These are phyloP conservation scores for Polia nebulosa DNA, from an alignment of 2,888 invertebrate species.

Conservation along the genomic window DNA sequence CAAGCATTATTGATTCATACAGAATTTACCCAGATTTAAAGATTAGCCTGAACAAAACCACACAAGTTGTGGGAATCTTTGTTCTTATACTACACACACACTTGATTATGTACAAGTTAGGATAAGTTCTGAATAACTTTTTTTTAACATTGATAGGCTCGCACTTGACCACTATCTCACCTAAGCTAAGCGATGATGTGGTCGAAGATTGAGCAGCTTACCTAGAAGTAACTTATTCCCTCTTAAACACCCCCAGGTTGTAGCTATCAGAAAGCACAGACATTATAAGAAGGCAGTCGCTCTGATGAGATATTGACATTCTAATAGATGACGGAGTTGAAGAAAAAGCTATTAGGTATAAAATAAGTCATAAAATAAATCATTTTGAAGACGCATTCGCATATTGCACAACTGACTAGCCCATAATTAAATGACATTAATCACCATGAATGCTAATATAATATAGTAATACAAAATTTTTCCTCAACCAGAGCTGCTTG, in stretches of 20 bases:
- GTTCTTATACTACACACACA: not conserved
- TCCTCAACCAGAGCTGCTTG: not conserved
- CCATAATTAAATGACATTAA: not conserved
- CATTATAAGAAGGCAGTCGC: not conserved
- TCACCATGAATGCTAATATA: conserved; percentile 12
- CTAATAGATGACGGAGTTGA: not conserved
- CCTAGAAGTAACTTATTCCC: no score
- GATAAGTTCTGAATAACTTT: not conserved
- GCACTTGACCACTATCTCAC: no score
- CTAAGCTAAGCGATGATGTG: no score
- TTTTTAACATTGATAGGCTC: no score
- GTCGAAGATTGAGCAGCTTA: no score
- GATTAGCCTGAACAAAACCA: conserved; percentile 25
- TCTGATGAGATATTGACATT: not conserved
- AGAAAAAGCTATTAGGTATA: not conserved
- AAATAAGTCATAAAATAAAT: not conserved
- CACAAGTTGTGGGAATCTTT: conserved; percentile 12
- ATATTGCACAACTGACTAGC: not conserved
- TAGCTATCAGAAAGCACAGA: not conserved
- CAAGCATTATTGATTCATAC: conserved; percentile 12
- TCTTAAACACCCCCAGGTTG: no score
- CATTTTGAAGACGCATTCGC: not conserved
- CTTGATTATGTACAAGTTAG: not conserved
- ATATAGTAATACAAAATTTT: not conserved
- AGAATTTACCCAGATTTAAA: conserved; percentile 23